These are phyloP conservation scores for Drosophila ficusphila DNA, from an alignment of 1,140 invertebrate species.

Conservation along the genomic window DNA sequence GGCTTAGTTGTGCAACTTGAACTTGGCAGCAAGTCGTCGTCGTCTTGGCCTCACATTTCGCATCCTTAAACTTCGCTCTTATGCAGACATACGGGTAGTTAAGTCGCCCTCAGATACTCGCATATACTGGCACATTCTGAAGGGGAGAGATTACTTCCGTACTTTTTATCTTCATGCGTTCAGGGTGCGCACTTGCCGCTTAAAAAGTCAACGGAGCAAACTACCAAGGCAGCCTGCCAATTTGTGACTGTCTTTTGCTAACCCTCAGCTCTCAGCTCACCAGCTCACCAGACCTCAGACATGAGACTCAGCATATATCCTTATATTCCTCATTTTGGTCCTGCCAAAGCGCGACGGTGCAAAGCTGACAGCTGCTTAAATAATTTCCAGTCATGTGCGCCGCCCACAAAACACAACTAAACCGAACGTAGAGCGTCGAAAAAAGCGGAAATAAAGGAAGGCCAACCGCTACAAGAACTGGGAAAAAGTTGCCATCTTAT, in stretches of 20 bases:
- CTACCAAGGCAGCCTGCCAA: conserved; percentile 59
- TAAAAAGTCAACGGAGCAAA: conserved; percentile 60
- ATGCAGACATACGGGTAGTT: conserved; percentile 53
- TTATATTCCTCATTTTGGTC: conserved; percentile 37
- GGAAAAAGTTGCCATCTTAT: conserved; percentile 39
- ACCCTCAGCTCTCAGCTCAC: conserved; percentile 17
- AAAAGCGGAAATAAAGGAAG: conserved; percentile 23
- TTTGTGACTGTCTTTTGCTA: conserved; percentile 57
- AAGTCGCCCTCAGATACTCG: conserved; percentile 26
- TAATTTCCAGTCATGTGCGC: conserved; percentile 65
- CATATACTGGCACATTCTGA: conserved; percentile 4
- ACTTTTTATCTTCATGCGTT: conserved; percentile 55
- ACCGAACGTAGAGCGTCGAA: conserved; percentile 43
- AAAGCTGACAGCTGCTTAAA: conserved; percentile 65
- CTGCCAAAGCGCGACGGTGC: conserved; percentile 58
- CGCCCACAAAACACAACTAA: conserved; percentile 65
- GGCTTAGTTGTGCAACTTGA: conserved; percentile 22
- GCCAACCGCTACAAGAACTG: conserved; percentile 32
- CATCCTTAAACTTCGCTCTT: conserved; percentile 48
- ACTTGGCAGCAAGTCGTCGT: conserved; percentile 31
- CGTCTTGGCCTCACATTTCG: conserved; percentile 12
- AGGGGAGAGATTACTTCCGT: conserved; percentile 47
- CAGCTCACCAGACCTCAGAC: background rate
- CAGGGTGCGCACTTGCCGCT: conserved; percentile 58
- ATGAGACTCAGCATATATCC: conserved; percentile 16